Conservation (phyloP, 2,888 invertebrate genomes). For the Drosophila recens region DNA sequence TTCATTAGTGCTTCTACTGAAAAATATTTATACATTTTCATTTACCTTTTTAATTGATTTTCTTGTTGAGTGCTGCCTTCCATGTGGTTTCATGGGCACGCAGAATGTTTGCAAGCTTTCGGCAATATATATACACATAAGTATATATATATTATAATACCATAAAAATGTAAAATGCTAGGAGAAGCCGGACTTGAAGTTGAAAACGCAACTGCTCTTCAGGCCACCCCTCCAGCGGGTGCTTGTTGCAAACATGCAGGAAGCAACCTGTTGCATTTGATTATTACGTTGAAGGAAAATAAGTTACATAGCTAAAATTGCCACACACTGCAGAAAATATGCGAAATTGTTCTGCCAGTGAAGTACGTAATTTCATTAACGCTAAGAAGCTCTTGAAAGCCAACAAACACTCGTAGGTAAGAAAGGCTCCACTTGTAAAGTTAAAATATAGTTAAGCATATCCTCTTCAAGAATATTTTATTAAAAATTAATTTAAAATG, state of each 20-base stretch:
- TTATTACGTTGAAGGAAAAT: conserved; percentile 11
- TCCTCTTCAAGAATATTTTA: background rate
- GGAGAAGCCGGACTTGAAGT: conserved; percentile 4
- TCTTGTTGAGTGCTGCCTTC: conserved; percentile 1
- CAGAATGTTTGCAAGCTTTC: background rate
- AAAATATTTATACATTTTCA: conserved; percentile 18
- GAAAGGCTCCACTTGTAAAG: background rate
- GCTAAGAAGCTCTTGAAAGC: conserved; percentile 4
- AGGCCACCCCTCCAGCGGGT: background rate
- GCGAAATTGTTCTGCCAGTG: conserved; percentile 25
- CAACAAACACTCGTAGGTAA: background rate
- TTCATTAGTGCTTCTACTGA: background rate
- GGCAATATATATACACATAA: background rate
- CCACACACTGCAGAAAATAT: conserved; percentile 28
- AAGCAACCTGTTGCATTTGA: conserved; percentile 21
- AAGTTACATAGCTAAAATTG: conserved; percentile 30
- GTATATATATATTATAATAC: background rate
- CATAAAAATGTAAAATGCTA: conserved; percentile 50
- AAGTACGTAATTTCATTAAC: conserved; percentile 57
- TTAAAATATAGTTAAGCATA: background rate
- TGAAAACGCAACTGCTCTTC: conserved; percentile 2
- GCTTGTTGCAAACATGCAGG: background rate
- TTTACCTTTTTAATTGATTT: conserved; percentile 50
- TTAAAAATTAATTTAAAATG: background rate
- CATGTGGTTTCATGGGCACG: conserved; percentile 1